Base-by-base conservation (phyloP, 37 sponge, comb jelly and placozoan genomes). In the Dysidea cf. avara region DNA sequence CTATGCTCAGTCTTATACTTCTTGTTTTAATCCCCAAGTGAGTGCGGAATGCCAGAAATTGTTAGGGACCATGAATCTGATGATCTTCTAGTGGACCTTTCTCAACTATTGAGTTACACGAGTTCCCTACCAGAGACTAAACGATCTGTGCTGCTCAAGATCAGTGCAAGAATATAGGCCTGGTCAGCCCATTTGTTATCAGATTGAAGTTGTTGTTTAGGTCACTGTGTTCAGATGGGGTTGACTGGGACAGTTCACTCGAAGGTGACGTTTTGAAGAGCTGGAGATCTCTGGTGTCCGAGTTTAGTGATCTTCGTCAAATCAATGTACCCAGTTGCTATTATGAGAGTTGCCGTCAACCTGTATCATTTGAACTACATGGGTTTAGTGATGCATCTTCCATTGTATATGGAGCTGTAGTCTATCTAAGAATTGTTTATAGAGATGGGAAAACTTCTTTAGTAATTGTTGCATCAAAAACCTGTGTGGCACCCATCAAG, bases 311-410 rank as follows among this genome's bases (percentile, higher is more conserved):
- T 6, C 6, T 5, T 24, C 61, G 24, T 43, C 7, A 46, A 5
- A 24, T 73, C 17, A 33, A 60, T 48, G 40, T 73, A 21, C 73
- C 73, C 22, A 72, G 73, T 6, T 56, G 58, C 39, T 57, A 69
- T 34, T 51, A 53, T 52, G 54, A 52, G 25, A 33, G 33, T 24
- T 22, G 33, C 36, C 11, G 50, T 24, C 5, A 12, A n/a, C 21
- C 49, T 9, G 1, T 46, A 22, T 68, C 69, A 24, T 28, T 21
- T 24, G 37, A 21, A 18, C 62, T 64, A 18, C n/a, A 31, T 20
- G 77, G 66, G 18, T 76, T 76, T 31, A 64, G 77, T 76, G 77
- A 76, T 50, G 66, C 66, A 20, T 76, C 77, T 1, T 64, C 39
- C 17, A 32, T 33, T 35, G 77, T 66, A 5, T 39, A 29, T 52